A percentile compares a stretch with the other conserved stretches of the same genome.
Conservation (phyloP, 1,140 invertebrate genomes). For the Xylocopa sonorina region DNA sequence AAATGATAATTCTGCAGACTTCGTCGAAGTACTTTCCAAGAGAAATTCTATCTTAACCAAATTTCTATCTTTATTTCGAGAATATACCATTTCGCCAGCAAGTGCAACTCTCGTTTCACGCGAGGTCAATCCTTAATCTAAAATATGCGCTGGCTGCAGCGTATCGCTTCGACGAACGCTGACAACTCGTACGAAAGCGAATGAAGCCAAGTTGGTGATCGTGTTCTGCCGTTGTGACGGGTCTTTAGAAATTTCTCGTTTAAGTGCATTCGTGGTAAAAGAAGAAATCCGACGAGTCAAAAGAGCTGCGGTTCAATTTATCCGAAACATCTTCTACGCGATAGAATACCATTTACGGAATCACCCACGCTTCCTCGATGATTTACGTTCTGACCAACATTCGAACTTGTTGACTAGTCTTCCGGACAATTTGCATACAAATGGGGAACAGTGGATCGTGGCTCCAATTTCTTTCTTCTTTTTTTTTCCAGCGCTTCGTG, state of each 20-base stretch:
- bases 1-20: no score
- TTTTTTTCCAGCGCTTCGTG: no score
- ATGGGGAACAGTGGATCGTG: neutral
- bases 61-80: no score
- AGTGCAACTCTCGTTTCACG: neutral
- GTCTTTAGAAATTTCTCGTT: constrained; percentile 34
- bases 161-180: constrained; percentile 7
- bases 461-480: no score
- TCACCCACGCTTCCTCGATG: neutral
- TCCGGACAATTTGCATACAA: neutral
- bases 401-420: neutral
- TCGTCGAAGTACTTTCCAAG: no score
- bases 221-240: neutral
- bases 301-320: neutral
- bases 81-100: neutral
- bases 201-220: neutral
- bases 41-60: no score
- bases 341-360: neutral
- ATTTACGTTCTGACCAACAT: neutral
- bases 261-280: constrained; percentile 21
- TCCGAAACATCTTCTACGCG: neutral
- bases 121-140: constrained; percentile 1
- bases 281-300: constrained; percentile 9
- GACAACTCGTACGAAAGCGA: neutral
- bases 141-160: neutral